Conservation (phyloP, 2,113 vertebrate genomes). For the Zingel zingel region DNA sequence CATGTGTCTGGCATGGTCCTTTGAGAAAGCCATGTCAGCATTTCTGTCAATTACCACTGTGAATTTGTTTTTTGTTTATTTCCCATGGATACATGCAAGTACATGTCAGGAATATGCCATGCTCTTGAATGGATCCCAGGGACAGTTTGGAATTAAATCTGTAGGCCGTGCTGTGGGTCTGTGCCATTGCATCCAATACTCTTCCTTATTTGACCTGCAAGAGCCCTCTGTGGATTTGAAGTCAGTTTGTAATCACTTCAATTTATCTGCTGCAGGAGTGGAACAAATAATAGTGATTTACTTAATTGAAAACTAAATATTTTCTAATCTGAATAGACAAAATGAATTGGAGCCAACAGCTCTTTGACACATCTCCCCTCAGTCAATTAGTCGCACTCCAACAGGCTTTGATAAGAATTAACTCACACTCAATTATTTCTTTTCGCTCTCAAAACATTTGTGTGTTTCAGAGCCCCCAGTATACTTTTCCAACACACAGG, state of each 20-base stretch:
- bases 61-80: not conserved
- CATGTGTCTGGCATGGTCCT: not conserved
- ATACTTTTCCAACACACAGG: constrained; percentile 71
- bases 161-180: constrained; percentile 32
- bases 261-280: constrained; percentile 79
- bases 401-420: constrained; percentile 86
- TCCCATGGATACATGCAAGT: not conserved
- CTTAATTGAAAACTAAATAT: constrained; percentile 86
- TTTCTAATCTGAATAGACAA: constrained; percentile 82
- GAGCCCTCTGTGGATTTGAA: constrained; percentile 70
- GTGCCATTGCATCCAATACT: constrained; percentile 37
- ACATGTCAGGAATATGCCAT: not conserved
- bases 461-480: constrained; percentile 71
- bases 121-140: constrained; percentile 8
- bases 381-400: constrained; percentile 85
- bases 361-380: constrained; percentile 79
- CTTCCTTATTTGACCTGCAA: constrained; percentile 54
- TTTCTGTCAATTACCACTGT: not conserved
- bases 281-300: constrained; percentile 84
- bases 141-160: constrained; percentile 23
- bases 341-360: constrained; percentile 79
- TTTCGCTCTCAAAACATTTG: constrained; percentile 73
- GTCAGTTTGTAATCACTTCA: constrained; percentile 74
- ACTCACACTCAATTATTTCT: constrained; percentile 81
- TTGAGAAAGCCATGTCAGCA: not conserved